Conservation (phyloP, 37 sponge, comb jelly and placozoan genomes). For the Haliclona indistincta region DNA sequence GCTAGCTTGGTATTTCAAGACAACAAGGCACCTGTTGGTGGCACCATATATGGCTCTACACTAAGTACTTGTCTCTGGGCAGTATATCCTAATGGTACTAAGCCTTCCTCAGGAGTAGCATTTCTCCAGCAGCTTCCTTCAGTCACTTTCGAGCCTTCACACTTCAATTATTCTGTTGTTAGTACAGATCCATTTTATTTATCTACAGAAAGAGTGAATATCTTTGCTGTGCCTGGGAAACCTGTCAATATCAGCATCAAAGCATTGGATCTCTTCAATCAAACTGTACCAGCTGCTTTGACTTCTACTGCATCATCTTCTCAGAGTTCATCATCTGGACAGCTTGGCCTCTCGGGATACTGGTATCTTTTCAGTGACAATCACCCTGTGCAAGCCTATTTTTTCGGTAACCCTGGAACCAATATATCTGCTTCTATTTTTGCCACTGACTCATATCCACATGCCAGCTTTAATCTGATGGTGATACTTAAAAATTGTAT, state of each 20-base stretch:
- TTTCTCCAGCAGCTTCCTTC: neutral
- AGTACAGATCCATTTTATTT: neutral
- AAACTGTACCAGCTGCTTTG: neutral
- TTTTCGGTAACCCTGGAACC: neutral
- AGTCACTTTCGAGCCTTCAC: slow-evolving; percentile 6
- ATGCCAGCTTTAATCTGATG: neutral
- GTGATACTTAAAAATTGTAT: slow-evolving; percentile 7
- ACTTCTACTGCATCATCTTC: neutral
- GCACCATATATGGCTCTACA: slow-evolving; percentile 40
- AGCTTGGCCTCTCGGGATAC: slow-evolving; percentile 17
- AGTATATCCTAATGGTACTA: neutral
- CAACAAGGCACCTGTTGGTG: slow-evolving; percentile 16
- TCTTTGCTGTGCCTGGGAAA: slow-evolving; percentile 9
- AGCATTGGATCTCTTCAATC: slow-evolving; percentile 2
- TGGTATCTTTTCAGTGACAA: neutral
- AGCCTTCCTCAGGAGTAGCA: neutral
- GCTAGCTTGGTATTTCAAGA: slow-evolving; percentile 13
- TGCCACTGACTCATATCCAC: neutral
- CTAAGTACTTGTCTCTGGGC: slow-evolving; percentile 42
- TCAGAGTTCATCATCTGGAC: neutral
- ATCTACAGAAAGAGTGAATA: too few species aligned
- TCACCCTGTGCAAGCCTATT: neutral
- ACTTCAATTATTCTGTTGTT: neutral
- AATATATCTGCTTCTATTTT: slow-evolving; percentile 2
- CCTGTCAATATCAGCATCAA: neutral